phyloP scores from a whole-genome alignment of 2,113 vertebrate genomes.

The Rissa tridactyla region DNA sequence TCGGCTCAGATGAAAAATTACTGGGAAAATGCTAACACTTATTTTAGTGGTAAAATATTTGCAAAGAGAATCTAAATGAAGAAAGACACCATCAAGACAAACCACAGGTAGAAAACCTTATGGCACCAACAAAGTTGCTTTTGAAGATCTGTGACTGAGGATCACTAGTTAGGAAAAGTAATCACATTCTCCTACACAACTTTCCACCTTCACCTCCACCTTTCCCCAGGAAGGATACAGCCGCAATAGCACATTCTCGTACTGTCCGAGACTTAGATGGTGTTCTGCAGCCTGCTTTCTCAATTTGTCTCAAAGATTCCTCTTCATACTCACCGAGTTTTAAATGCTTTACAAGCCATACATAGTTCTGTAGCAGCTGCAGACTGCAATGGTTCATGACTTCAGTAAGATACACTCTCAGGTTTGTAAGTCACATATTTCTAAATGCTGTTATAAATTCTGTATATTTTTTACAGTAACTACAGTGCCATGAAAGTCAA shows the following conservation, averaged over 20 bases:
- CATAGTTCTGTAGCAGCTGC: neutral
- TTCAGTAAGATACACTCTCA: neutral
- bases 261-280: neutral
- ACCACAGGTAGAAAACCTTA: neutral
- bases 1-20: neutral
- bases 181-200: neutral
- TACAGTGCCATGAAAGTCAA: neutral
- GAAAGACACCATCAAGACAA: neutral
- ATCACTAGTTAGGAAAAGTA: neutral
- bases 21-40: neutral
- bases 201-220: neutral
- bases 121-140: rapidly evolving
- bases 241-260: rapidly evolving
- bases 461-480: neutral
- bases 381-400: neutral
- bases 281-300: neutral
- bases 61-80: neutral
- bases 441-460: neutral
- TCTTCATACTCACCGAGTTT: neutral
- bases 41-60: neutral
- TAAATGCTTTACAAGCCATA: neutral
- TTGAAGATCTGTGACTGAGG: neutral
- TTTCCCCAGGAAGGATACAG: neutral
- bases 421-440: neutral
- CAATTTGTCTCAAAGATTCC: neutral